These are phyloP conservation scores for Zaprionus ornatus DNA, from an alignment of 1,140 invertebrate genomes.

Conservation along the genomic window DNA sequence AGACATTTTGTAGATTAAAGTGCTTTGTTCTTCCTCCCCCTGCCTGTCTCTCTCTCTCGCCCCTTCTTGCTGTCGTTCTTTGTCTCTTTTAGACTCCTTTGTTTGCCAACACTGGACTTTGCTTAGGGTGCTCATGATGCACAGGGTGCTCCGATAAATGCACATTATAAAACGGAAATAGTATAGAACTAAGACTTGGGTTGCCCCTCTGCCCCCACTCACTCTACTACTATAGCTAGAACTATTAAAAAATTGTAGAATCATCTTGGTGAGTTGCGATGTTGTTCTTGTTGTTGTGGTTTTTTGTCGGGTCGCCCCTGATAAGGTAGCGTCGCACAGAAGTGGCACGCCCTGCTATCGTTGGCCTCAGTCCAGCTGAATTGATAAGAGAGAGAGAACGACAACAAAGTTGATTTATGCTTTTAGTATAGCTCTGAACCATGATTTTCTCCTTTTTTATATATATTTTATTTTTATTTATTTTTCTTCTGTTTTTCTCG, in stretches of 20 bases:
- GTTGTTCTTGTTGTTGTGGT: background rate
- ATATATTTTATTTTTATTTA: too few species aligned
- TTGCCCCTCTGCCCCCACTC: conserved; percentile 15
- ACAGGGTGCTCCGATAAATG: conserved; percentile 27
- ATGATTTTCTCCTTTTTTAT: conserved; percentile 51
- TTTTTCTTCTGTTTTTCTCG: background rate
- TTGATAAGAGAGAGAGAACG: conserved; percentile 48
- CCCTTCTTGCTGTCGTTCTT: background rate
- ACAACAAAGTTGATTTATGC: conserved; percentile 55
- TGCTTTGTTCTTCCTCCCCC: conserved; percentile 8
- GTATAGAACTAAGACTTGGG: background rate
- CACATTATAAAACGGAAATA: background rate
- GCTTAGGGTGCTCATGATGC: conserved; percentile 1
- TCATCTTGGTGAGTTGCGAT: conserved; percentile 7
- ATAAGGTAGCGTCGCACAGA: conserved; percentile 39
- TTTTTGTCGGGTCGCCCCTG: conserved; percentile 9
- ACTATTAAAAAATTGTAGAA: conserved; percentile 16
- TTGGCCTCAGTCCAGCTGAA: conserved; percentile 9
- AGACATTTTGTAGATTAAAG: conserved; percentile 23
- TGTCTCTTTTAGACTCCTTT: conserved; percentile 19
- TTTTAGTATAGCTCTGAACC: conserved; percentile 33
- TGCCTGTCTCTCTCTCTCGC: background rate
- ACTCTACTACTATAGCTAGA: background rate
- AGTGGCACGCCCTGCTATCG: conserved; percentile 25
- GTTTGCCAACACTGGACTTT: conserved; percentile 26